Evolutionary conservation across 2,888 invertebrate species (phyloP), one percentile per base, ranked within the genome.

Genomic region (Chaitophorus viminalis): DNA sequence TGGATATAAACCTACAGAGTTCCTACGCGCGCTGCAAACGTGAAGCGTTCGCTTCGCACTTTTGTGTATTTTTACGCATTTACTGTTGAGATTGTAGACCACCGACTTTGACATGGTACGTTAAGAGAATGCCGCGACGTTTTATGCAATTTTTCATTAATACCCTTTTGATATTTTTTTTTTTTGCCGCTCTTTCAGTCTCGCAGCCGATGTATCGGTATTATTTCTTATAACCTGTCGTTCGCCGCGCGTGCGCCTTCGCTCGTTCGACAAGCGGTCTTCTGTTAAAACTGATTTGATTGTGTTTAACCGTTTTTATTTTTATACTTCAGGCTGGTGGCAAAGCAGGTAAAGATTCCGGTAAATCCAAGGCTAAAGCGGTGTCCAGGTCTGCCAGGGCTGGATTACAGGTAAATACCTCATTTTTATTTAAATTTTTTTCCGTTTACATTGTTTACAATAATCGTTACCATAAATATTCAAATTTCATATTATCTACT

Each of bases 341-440:
- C 92, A 99, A 99, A 96, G 99, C 99, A 93, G 99, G 99, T 91
- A 99, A 99, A 94, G 99, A 99, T 94, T 98, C 99, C 90, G 99
- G 99, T 91, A 99, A 99, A 94, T 97, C 98, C 88, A 99, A 99
- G 94, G 97, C 98, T 90, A 99, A 99, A 94, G 98, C 99, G 91
- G 99, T 99, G 90, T 99, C 99, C 89, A 95, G 99, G 91, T 99
- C 99, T 90, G 99, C 99, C 89, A 95, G 99, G 91, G 99, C 99
- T 91, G 99, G 99, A 91, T 94, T 99, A 91, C 99, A 99, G 96
- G 98, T 98, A 93, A 92, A 54, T 11, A n/a, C 11, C 17, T 29
- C 46, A 46, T 21, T 0, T 8, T 65, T 65, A n/a, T 31, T 18
- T n/a, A 21, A 0, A 11, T 46, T 4, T 52, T 29, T 52, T 29